Evolutionary conservation across 2,113 vertebrate genomes (phyloP), one percentile per base, ranked within the genome.

Genomic region (Cephalopholis sonnerati): DNA sequence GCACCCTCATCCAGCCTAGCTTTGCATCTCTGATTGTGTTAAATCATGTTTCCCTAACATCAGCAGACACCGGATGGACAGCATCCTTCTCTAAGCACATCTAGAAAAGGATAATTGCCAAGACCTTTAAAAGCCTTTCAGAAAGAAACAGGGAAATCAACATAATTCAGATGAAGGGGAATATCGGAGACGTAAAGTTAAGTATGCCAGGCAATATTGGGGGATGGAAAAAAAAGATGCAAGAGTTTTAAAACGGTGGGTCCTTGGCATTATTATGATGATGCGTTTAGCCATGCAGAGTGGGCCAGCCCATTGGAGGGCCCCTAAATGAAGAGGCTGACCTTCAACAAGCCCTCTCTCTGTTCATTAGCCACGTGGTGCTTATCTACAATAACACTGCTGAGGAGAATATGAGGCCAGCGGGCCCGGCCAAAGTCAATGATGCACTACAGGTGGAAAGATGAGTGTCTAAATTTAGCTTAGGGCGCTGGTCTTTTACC

Each of bases 1-100:
- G 89, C 89, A 89, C 87, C 87, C 89, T 83, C 63, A 78, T 88
- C 82, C 81, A 68, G 87, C 86, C 89, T 76, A 65, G 91, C 91
- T 94, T 94, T 94, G 93, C 91, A 94, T 95, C 91, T 91, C 83
- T 95, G 93, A 95, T 94, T 93, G 93, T 91, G 89, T 95, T 93
- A 93, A 92, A 93, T 85, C 90, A 87, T 93, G 91, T 94, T 94
- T 90, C 68, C 86, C 88, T 83, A 92, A 91, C 93, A 94, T 95
- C 93, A 95, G 93, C 94, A 94, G 83, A 87, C 89, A 62, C 64
- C 55, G 81, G 87, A 85, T 85, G 86, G 88, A 92, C 88, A 88
- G 80, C 89, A 73, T 86, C 84, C 87, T 82, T 84, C 89, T 90
- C 88, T 89, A 90, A 93, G 83, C 91, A 89, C 89, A 87, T 89